These are phyloP conservation scores for Cliona cf. orientalis DNA, from an alignment of 37 sponge, comb jelly and placozoan species.

Conservation along the genomic window DNA sequence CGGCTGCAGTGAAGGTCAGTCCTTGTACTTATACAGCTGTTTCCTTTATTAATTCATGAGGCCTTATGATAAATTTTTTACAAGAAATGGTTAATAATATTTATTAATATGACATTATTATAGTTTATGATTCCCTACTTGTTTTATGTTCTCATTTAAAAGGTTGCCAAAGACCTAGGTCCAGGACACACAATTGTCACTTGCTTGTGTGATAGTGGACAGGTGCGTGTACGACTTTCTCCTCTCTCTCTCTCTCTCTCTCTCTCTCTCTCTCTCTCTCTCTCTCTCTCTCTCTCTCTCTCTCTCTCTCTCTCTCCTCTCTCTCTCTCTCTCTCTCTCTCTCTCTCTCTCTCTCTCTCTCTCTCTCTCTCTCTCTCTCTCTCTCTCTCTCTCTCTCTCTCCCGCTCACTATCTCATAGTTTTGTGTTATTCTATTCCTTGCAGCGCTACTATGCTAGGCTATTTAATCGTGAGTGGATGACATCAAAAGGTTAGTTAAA, in stretches of 20 bases:
- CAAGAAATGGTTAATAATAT: too few relatives aligned
- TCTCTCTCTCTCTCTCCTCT: neutral
- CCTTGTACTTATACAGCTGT: neutral
- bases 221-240: slow-evolving; percentile 71
- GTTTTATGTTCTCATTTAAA: neutral
- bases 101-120: neutral
- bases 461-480: slow-evolving; percentile 67
- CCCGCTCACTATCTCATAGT: neutral
- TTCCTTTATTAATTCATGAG: neutral
- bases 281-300: too few relatives aligned
- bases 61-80: neutral
- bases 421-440: neutral
- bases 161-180: slow-evolving; percentile 78
- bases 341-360: too few relatives aligned
- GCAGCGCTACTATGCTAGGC: slow-evolving; percentile 70
- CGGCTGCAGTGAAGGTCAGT: slow-evolving; percentile 83
- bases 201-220: slow-evolving; percentile 87
- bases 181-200: slow-evolving; percentile 88
- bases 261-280: neutral
- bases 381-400: too few relatives aligned
- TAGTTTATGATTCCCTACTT: neutral
- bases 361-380: neutral
- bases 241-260: neutral
- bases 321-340: neutral
- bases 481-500: slow-evolving; percentile 46